Base-by-base conservation (phyloP, 2,797 vertebrate species). In the Sarcoramphus papa region DNA sequence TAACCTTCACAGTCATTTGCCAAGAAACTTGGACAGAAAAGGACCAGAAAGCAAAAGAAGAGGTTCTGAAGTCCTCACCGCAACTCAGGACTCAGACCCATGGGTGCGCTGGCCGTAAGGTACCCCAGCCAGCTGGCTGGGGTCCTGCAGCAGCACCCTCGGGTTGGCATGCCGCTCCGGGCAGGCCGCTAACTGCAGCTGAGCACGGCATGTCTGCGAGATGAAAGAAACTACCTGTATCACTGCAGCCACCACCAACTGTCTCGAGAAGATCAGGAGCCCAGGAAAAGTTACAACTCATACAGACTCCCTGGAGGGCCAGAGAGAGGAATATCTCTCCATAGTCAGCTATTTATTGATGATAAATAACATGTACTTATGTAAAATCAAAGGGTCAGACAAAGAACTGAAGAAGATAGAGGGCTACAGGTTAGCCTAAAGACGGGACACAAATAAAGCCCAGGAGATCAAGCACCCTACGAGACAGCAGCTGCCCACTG, bases 161-260 rank as follows among this genome's bases (percentile, higher is more conserved):
- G 3, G 50, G 8, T 14, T 18, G 33, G 53, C 37, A 23, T 0
- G 1, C 67, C 77, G 64, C 82, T 13, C 45, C 2, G 0, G 50
- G 50, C 85, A 56, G 59, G 88, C 35, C 2, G 2, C 37, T 24
- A 12, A 23, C 21, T 14, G 8, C 59, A 20, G 33, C 45, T 16
- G n/a, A 22, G 53, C 43, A 33, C 0, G 0, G 45, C 48, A 30
- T 8, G 23, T 28, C 48, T 45, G 22, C 0, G 1, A 37, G 78
- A 12, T 6, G 27, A 20, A 35, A 48, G 57, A 62, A 68, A 41
- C 43, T 6, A 6, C 51, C 54, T 10, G 18, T 15, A 45, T 10
- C n/a, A 7, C 74, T 56, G 53, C 79, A 78, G 70, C 53, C 76
- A 70, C 53, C 64, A 35, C 14, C 56, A 74, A 28, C 28, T 25